phyloP scores from a whole-genome alignment of 1,140 invertebrate genomes.

The Drosophila sucinea region DNA sequence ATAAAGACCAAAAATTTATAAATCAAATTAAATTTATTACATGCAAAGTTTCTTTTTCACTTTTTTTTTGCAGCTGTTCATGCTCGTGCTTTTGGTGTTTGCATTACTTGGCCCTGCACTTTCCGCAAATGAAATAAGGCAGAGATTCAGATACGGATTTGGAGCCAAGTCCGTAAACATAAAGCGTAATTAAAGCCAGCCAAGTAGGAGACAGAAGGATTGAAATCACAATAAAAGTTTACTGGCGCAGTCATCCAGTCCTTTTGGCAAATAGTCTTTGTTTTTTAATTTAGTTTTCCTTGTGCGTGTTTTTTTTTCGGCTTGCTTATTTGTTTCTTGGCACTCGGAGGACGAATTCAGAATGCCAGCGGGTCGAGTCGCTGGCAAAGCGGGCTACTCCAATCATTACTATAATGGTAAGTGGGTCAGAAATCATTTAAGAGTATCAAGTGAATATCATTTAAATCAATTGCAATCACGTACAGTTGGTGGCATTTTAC shows the following conservation, averaged over 20 bases:
- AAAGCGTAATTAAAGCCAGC: slow-evolving; percentile 51
- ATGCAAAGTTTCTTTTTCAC: neutral
- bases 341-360: slow-evolving; percentile 27
- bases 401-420: slow-evolving; percentile 88
- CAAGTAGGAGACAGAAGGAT: slow-evolving; percentile 22
- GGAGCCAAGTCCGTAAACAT: slow-evolving; percentile 12
- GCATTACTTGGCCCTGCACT: neutral
- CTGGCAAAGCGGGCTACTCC: slow-evolving; percentile 89
- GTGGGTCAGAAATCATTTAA: slow-evolving; percentile 31
- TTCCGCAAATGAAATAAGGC: neutral
- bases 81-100: neutral
- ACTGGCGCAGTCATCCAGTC: neutral
- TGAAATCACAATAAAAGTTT: neutral
- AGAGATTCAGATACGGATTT: neutral
- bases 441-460: neutral
- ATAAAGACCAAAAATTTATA: neutral
- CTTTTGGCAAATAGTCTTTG: neutral
- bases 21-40: neutral
- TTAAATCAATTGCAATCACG: slow-evolving; percentile 3
- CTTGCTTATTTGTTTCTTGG: slow-evolving; percentile 12
- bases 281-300: slow-evolving; percentile 19
- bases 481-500: neutral
- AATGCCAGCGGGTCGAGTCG: slow-evolving; percentile 86
- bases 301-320: slow-evolving; percentile 6
- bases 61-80: neutral